Evolutionary conservation across 2,797 vertebrate genomes (phyloP), one percentile per base, ranked within the genome.

Genomic region (Leptatherina wallacei): DNA sequence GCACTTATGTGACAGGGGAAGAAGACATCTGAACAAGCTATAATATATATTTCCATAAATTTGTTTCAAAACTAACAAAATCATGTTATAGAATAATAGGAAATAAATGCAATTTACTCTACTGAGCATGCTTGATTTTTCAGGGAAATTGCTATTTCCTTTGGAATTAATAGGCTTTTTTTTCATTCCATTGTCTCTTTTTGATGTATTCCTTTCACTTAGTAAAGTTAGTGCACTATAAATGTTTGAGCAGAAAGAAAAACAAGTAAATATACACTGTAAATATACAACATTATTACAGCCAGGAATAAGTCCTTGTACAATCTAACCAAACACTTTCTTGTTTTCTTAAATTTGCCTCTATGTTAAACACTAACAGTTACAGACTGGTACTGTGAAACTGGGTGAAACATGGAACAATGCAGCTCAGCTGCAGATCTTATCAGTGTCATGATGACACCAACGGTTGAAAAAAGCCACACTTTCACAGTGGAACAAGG

Each of bases 361-460:
- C 11, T 24, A 13, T 42, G 49, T 66, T 52, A 66, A 42, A 65
- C 38, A 57, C 58, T 58, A 67, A 42, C 56, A 75, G 40, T 59
- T 11, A 65, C 61, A 64, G 51, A 22, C 20, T 58, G 69, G 57
- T 14, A 65, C 68, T 42, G 73, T 40, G 56, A 75, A 32, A 32
- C 3, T 6, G 30, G 30, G 6, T 32, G 30, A 32, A 81, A 78
- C 49, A 77, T 63, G 64, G 68, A 88, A 89, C 83, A 91, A 89
- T 86, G 78, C 63, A 30, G 80, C 73, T 82, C 30, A 57, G 77
- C 82, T 80, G 85, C 69, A 70, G 73, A 88, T 84, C 78, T 88
- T 83, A 89, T 91, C 87, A 40, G 33, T 57, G 71, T 84, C 73
- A 63, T 1, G 75, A 85, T 84, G 89, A 80, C 82, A 84, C 74